Percentiles rank a stretch among this genome's conserved stretches.
Evolutionary conservation across 2,888 invertebrate species (phyloP).

Genomic region (Habrosyne pyritoides): DNA sequence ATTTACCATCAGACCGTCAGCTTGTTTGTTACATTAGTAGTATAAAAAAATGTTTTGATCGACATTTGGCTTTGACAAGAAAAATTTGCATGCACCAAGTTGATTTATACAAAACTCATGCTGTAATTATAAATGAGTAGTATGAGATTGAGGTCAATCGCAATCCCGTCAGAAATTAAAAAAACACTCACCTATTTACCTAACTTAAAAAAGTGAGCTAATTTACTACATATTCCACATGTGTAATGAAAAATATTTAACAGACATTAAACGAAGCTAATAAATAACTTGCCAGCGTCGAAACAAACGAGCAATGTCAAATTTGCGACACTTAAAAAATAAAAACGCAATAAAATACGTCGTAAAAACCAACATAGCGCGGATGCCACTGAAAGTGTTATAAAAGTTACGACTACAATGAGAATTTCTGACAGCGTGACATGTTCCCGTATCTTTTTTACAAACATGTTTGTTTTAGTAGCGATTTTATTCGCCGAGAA

Average conservation of each 20-base stretch:
- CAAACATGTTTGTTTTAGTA: conserved; percentile 5
- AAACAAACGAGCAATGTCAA: conserved; percentile 2
- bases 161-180: no score
- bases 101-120: no score
- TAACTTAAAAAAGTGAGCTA: background rate
- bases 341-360: conserved; percentile 10
- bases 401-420: background rate
- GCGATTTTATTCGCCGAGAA: conserved; percentile 7
- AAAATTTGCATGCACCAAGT: no score
- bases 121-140: no score
- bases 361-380: background rate
- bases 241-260: no score
- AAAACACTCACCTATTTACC: background rate
- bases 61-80: no score
- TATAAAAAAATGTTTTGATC: no score
- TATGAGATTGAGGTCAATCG: no score
- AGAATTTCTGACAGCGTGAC: background rate
- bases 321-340: conserved; percentile 10
- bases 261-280: background rate
- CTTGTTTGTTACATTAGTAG: no score
- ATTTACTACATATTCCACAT: no score
- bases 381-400: background rate
- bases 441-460: background rate
- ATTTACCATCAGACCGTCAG: no score
- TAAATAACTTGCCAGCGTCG: background rate